phyloP scores from a whole-genome alignment of 1,140 invertebrate genomes.

The Argopecten irradians region DNA sequence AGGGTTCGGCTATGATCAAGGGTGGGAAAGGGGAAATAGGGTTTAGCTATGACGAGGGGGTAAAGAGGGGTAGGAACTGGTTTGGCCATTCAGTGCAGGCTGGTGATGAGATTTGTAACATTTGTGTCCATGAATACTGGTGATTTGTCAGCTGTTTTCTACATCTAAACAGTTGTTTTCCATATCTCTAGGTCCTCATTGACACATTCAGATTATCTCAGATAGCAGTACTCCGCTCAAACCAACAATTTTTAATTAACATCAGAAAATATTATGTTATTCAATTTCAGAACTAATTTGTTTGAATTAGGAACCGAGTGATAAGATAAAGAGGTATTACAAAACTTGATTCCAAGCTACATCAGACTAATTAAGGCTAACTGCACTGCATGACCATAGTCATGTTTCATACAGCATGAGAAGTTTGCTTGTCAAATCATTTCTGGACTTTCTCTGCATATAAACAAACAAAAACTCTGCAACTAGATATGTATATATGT shows the following conservation, averaged over 20 bases:
- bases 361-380: background rate
- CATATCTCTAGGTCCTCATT: background rate
- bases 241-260: conserved; percentile 4
- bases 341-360: background rate
- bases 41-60: too few species aligned
- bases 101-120: background rate
- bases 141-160: conserved; percentile 14
- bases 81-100: background rate
- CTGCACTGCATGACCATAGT: background rate
- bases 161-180: background rate
- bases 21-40: too few species aligned
- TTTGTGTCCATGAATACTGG: background rate
- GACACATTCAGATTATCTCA: background rate
- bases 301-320: background rate
- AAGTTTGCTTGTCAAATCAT: background rate
- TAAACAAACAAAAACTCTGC: background rate
- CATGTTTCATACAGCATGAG: background rate
- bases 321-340: background rate
- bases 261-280: conserved; percentile 23
- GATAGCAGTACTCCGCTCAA: background rate
- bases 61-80: background rate
- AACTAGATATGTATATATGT: background rate
- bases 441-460: background rate
- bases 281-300: conserved; percentile 2
- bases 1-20: too few species aligned